Evolutionary conservation across 2,797 vertebrate species (phyloP).

Genomic region (Siniperca scherzeri): DNA sequence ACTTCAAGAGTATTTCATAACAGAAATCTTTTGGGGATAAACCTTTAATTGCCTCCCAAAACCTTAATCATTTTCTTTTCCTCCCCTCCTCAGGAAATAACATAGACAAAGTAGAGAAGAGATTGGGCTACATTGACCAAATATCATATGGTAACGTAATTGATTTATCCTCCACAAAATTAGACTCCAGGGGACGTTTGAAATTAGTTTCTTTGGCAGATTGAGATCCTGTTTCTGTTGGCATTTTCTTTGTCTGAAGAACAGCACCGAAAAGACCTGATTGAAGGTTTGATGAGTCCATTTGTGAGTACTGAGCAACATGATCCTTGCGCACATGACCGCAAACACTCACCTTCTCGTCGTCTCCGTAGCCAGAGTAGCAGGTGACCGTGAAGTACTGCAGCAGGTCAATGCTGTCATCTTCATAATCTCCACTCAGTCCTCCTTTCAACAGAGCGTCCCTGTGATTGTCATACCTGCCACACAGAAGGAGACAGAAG

Average conservation of each 20-base stretch:
- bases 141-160: neutral
- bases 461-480: slow-evolving; percentile 97
- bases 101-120: neutral
- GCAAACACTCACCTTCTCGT: slow-evolving; percentile 88
- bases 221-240: neutral
- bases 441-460: slow-evolving; percentile 95
- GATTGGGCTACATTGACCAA: neutral
- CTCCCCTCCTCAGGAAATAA: neutral
- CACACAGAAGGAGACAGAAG: neutral
- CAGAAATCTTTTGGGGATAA: neutral
- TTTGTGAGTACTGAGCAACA: neutral
- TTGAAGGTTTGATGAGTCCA: neutral
- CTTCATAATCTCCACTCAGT: slow-evolving; percentile 91
- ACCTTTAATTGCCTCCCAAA: neutral
- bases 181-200: neutral
- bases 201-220: neutral
- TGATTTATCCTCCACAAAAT: neutral
- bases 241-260: neutral
- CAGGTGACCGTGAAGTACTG: slow-evolving; percentile 95
- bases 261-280: neutral
- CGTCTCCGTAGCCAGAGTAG: slow-evolving; percentile 94
- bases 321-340: neutral
- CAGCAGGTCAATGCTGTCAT: slow-evolving; percentile 94
- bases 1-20: neutral
- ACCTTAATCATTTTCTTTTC: neutral